Conservation (phyloP, 2,113 vertebrate species). For the Ellobius talpinus region DNA sequence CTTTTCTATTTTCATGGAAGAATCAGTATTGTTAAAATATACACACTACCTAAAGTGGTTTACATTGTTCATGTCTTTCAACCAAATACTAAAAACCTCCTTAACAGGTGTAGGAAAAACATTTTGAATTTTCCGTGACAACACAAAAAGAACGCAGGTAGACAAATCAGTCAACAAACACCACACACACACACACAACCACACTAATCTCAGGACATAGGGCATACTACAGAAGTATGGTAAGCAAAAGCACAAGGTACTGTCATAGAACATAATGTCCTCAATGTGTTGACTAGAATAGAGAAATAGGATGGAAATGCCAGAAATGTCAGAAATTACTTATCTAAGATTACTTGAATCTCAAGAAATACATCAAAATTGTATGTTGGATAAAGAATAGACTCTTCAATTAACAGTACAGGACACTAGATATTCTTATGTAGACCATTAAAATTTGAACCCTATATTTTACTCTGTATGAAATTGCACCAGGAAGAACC, state of each 20-base stretch:
- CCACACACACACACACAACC: no score
- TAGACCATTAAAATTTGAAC: neutral
- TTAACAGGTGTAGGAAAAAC: neutral
- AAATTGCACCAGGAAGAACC: neutral
- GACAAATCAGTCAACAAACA: neutral
- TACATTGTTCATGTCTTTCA: neutral
- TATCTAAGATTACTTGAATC: neutral
- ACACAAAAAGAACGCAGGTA: neutral
- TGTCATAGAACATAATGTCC: neutral
- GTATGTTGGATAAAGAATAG: neutral
- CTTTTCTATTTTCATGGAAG: neutral
- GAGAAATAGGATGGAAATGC: neutral
- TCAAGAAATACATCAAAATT: neutral
- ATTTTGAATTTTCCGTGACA: neutral
- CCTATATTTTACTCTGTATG: neutral
- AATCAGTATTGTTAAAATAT: neutral
- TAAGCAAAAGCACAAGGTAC: neutral
- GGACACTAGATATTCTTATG: neutral
- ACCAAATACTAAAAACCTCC: neutral
- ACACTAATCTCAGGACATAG: neutral
- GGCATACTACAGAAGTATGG: neutral
- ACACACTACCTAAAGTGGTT: neutral
- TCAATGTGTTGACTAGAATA: neutral
- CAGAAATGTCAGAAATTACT: neutral
- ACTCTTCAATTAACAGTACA: neutral